phyloP scores from a whole-genome alignment of 2,113 vertebrate species.

The Pavo muticus region DNA sequence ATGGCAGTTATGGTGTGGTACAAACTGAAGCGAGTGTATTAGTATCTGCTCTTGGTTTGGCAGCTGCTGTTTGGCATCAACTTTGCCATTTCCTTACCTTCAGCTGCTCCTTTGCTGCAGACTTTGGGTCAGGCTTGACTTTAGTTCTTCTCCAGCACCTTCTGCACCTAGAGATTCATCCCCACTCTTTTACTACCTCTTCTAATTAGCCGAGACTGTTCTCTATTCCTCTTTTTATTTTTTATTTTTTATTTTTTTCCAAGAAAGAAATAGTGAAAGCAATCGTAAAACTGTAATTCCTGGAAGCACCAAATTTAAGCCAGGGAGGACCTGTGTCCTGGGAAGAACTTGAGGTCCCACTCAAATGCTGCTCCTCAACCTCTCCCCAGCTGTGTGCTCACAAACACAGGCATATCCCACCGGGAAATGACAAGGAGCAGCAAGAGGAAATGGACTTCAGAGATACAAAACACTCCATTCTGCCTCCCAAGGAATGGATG shows the following conservation, averaged over 20 bases:
- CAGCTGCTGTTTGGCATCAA: not conserved
- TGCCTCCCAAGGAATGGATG: not conserved
- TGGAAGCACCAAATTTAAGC: not conserved
- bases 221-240: not conserved
- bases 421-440: slow-evolving; percentile 42
- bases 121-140: not conserved
- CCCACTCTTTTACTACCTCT: not conserved
- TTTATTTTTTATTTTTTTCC: not conserved
- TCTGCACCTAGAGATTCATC: not conserved
- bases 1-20: not conserved
- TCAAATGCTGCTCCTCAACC: not conserved
- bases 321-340: not conserved
- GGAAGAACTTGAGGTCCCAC: not conserved
- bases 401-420: slow-evolving; percentile 33
- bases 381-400: slow-evolving; percentile 26
- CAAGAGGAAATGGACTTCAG: slow-evolving; percentile 25
- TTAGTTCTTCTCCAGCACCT: not conserved
- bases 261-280: not conserved
- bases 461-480: not conserved
- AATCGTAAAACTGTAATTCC: not conserved
- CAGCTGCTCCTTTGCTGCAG: not conserved
- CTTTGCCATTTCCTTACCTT: not conserved
- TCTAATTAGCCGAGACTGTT: not conserved
- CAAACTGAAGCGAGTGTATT: not conserved
- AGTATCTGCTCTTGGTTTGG: not conserved